phyloP scores from a whole-genome alignment of 2,797 vertebrate species.

The Natrix natrix region DNA sequence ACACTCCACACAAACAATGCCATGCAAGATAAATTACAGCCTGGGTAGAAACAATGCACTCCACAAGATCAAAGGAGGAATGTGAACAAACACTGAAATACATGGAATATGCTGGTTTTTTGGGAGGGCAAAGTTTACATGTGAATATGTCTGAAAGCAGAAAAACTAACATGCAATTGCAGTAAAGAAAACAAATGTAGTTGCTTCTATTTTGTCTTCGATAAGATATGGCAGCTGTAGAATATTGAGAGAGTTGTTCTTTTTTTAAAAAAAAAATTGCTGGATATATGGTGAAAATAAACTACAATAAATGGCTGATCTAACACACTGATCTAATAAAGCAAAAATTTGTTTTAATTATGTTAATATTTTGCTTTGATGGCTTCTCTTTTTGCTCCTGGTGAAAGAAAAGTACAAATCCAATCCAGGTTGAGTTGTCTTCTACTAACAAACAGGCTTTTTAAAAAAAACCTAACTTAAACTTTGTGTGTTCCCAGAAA shows the following conservation, averaged over 20 bases:
- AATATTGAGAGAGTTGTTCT: neutral
- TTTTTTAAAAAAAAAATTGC: neutral
- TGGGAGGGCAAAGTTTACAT: neutral
- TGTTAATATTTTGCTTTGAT: neutral
- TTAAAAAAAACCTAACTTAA: neutral
- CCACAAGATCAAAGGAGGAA: neutral
- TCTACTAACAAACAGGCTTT: neutral
- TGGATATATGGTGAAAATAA: neutral
- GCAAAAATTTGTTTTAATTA: neutral
- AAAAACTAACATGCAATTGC: neutral
- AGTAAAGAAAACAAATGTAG: neutral
- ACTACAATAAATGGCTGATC: neutral
- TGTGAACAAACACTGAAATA: neutral
- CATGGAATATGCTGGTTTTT: neutral
- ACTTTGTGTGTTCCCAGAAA: slow-evolving; percentile 14
- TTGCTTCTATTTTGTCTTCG: neutral
- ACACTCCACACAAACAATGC: neutral
- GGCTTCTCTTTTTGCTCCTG: neutral
- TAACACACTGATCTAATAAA: neutral
- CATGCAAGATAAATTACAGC: neutral
- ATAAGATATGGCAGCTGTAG: neutral
- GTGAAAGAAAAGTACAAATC: neutral
- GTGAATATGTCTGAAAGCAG: neutral
- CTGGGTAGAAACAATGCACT: neutral
- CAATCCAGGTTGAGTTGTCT: neutral